Base-by-base conservation (phyloP, 2,113 vertebrate species). In the Alaudala cheleensis region DNA sequence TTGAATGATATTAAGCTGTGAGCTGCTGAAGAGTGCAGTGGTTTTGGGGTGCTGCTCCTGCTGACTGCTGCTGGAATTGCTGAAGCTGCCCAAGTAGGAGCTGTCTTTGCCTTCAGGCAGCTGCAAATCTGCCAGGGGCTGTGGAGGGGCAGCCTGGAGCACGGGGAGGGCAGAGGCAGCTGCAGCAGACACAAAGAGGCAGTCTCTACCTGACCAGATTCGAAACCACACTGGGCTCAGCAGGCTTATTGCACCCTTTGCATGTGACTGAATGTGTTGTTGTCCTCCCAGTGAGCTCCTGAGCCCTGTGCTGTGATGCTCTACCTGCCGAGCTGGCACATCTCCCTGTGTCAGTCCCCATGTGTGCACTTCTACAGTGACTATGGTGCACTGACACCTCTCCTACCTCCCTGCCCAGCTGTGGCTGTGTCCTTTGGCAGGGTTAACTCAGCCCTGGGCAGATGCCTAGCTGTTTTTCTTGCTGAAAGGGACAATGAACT, bases 281-380 rank as follows among this genome's bases (percentile, higher is more conserved):
- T 70, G 44, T 34, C 39, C 19, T 86, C 25, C 12, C 21, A 33
- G 10, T 1, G 2, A 6, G 26, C 37, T 33, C 81, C 57, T 31
- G 50, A 54, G 13, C 39, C 28, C 39, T 10, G 29, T 1, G 3
- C 26, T 66, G 6, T 2, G 3, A 17, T 26, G 19, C 8, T 76
- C 37, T 45, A 45, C 12, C 29, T 6, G 29, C 34, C 2, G 0
- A 45, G 13, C 49, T 42, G 86, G 5, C 47, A 10, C 16, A 20
- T 44, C 39, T 77, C 42, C n/a, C 3, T 3, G 10, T 25, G 6
- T 8, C 29, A 14, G 13, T 12, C 53, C 29, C 66, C 22, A 5
- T 0, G 1, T 12, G 34, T 16, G 28, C 14, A 6, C 22, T 39
- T 45, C 45, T 86, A 61, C 0, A 0, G 11, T 57, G 58, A 22